Evolutionary conservation across 2,113 vertebrate genomes (phyloP).

Genomic region (Mystacornis crossleyi): DNA sequence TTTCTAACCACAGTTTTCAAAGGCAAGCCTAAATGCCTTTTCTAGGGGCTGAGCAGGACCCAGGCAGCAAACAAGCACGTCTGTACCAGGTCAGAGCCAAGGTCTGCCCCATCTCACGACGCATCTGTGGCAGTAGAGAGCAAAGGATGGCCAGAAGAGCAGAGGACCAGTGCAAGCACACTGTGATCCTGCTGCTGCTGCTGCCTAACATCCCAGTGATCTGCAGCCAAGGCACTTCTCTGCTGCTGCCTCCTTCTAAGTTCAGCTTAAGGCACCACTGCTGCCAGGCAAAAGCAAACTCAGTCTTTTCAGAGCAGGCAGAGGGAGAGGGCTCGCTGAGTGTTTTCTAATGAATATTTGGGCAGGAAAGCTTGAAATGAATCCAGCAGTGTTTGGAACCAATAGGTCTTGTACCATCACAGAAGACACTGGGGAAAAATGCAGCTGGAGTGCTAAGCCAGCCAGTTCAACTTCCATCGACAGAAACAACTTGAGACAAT

Average conservation of each 20-base stretch:
- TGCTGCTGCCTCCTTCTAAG: not conserved
- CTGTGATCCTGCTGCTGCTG: not conserved
- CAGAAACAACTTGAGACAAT: not conserved
- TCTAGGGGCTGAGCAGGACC: not conserved
- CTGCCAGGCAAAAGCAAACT: not conserved
- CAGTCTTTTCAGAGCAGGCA: not conserved
- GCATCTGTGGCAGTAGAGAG: not conserved
- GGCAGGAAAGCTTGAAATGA: not conserved
- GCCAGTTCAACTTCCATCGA: not conserved
- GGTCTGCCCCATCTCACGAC: rapidly evolving
- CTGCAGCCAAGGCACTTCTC: not conserved
- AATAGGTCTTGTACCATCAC: not conserved
- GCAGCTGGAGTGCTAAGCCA: not conserved
- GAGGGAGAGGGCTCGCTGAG: not conserved
- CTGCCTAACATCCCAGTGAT: not conserved
- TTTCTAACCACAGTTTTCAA: not conserved
- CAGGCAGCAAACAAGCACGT: not conserved
- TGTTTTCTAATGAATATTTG: not conserved
- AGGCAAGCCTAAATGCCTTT: not conserved
- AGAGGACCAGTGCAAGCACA: not conserved
- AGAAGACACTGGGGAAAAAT: rapidly evolving
- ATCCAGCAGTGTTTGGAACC: not conserved
- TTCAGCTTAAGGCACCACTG: not conserved
- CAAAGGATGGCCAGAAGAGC: not conserved
- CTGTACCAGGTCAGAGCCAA: not conserved